Percentiles rank a stretch among this genome's conserved stretches.
Evolutionary conservation across 2,888 invertebrate species (phyloP).

Genomic region (Corythucha ciliata): DNA sequence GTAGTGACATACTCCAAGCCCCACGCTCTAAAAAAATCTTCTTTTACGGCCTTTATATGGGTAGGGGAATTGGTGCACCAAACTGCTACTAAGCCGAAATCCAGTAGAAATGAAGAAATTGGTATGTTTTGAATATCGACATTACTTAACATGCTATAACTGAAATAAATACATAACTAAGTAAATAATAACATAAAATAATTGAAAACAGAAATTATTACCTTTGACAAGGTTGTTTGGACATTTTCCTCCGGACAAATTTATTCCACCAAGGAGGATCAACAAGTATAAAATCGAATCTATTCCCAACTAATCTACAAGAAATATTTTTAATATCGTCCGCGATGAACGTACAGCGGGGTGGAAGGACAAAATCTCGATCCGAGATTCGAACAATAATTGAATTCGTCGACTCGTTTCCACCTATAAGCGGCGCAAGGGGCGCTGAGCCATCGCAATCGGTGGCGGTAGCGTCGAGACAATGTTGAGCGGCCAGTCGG

Average conservation of each 20-base stretch:
- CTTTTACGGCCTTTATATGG: constrained; percentile 57
- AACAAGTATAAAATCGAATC: constrained; percentile 71
- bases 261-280: constrained; percentile 98
- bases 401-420: constrained; percentile 48
- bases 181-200: background rate
- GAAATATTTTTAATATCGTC: constrained; percentile 53
- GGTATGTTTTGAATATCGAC: constrained; percentile 63
- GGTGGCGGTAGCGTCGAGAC: background rate
- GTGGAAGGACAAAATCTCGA: constrained; percentile 55
- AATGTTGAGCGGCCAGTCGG: constrained; percentile 7
- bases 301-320: constrained; percentile 45
- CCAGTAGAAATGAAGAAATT: constrained; percentile 51
- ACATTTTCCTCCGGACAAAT: constrained; percentile 72
- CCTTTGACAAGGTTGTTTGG: constrained; percentile 52
- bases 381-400: constrained; percentile 45
- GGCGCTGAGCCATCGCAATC: background rate
- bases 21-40: constrained; percentile 72
- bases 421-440: constrained; percentile 44
- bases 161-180: constrained; percentile 40
- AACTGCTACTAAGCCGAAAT: constrained; percentile 62
- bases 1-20: constrained; percentile 57
- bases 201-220: constrained; percentile 37
- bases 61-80: constrained; percentile 86
- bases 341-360: constrained; percentile 55
- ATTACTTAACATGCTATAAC: constrained; percentile 72